Conservation (phyloP, 2,797 vertebrate genomes). For the Bryconaethiops microstoma region DNA sequence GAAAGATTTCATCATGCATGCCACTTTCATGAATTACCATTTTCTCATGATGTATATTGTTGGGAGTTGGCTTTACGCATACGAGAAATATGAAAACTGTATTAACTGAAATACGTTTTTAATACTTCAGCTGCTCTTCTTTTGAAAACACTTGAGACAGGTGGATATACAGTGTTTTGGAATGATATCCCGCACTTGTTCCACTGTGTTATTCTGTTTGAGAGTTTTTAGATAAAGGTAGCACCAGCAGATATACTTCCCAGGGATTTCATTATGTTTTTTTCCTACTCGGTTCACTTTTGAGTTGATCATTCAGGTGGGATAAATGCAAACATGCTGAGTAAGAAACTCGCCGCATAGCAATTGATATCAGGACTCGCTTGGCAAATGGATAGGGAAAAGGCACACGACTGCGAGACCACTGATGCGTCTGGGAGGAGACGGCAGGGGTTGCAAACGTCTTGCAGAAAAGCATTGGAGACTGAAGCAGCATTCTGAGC, state of each 20-base stretch:
- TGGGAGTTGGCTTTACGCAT: no score
- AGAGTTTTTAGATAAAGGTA: conserved; percentile 8
- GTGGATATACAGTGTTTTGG: background rate
- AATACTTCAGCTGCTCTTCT: no score
- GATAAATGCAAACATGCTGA: conserved; percentile 52
- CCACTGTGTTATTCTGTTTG: background rate
- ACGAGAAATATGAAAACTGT: no score
- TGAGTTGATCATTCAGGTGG: conserved; percentile 43
- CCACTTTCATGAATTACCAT: no score
- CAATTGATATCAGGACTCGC: conserved; percentile 39
- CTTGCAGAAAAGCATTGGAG: conserved; percentile 9
- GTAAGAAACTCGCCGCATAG: conserved; percentile 40
- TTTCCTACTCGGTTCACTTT: conserved; percentile 23
- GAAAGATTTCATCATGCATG: no score
- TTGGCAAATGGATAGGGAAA: conserved; percentile 38
- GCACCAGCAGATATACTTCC: conserved; percentile 31
- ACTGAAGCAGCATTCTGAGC: conserved; percentile 21
- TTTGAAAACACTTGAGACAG: no score
- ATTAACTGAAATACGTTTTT: no score
- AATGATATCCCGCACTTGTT: background rate
- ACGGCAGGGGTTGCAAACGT: conserved; percentile 22
- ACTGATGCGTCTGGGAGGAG: conserved; percentile 26
- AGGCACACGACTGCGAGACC: conserved; percentile 28
- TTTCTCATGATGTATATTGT: no score
- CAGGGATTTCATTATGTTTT: conserved; percentile 21